These are phyloP conservation scores for Gymnoscopelus microlampas DNA, from an alignment of 2,797 vertebrate genomes.

Conservation along the genomic window DNA sequence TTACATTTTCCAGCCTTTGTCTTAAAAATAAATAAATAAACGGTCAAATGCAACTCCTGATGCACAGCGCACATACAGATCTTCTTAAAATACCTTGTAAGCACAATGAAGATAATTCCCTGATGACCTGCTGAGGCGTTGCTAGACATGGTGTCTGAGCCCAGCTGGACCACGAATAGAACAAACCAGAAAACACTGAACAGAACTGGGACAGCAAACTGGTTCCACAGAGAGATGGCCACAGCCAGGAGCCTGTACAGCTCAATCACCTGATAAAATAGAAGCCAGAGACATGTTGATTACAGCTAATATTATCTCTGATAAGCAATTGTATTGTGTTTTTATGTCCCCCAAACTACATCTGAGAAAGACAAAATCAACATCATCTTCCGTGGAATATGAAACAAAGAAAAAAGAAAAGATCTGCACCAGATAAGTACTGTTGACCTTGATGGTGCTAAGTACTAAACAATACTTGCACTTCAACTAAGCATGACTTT, in stretches of 20 bases:
- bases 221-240: constrained; percentile 86
- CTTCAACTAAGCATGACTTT: too few species aligned
- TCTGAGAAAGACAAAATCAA: too few species aligned
- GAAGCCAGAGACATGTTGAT: background rate
- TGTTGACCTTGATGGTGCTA: too few species aligned
- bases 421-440: too few species aligned
- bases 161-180: constrained; percentile 83
- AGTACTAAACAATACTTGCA: too few species aligned
- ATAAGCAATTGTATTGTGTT: too few species aligned
- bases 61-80: background rate
- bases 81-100: constrained; percentile 80
- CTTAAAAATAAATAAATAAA: too few species aligned
- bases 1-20: too few species aligned
- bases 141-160: constrained; percentile 65
- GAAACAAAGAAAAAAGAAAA: too few species aligned
- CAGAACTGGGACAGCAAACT: constrained; percentile 85
- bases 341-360: too few species aligned
- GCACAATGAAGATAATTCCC: constrained; percentile 83
- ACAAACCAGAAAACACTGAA: constrained; percentile 90
- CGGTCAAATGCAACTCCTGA: background rate
- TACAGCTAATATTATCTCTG: too few species aligned
- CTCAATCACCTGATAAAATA: constrained; percentile 78
- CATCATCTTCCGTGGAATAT: too few species aligned
- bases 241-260: constrained; percentile 82
- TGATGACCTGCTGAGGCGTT: constrained; percentile 71